Base-by-base conservation (phyloP, 2,113 vertebrate species). In the Hippocampus barbouri region DNA sequence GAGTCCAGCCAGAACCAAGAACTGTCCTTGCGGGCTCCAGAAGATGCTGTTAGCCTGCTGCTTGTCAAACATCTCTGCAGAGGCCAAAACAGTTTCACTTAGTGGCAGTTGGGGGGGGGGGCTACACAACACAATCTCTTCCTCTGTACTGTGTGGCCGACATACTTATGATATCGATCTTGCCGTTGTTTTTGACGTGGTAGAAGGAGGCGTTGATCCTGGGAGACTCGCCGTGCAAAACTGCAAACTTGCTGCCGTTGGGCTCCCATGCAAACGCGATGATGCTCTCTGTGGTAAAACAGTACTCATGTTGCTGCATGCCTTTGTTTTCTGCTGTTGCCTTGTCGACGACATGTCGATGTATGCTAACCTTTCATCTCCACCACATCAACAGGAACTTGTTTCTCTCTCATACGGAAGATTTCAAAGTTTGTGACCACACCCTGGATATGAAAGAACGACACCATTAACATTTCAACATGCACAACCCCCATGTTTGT, bases 341-440 rank as follows among this genome's bases (percentile, higher is more conserved):
- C 4, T 7, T 23, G 20, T 41, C 8, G 34, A 51, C 12, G n/a
- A 20, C 12, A 14, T 23, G 14, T 16, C 15, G 11, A 38, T 20
- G 18, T 30, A 8, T 20, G 23, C 89, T 91, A 83, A 95, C 97
- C 98, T 92, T 98, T 99, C 97, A 99, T 98, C 78, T 99, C 98
- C 40, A 99, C 96, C 69, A 99, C 97, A 77, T 99, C 97, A 0
- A 99, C 98, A 57, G 98, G 98, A 68, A 99, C 97, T 83, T 99
- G 97, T 66, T 99, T 99, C 85, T 99, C 97, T 79, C 97, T 93
- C 97, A 99, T 99, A 81, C 97, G 90, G 92, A 99, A 99, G 88
- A 99, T 98, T 92, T 99, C 97, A 92, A 99, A 99, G 90, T 99
- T 99, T 88, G 97, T 99, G 81, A 99, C 97, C 61, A 98, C 95